Percentiles rank a stretch among this genome's conserved stretches.
Conservation (phyloP, 2,113 vertebrate species). For the Cynopterus brachyotis region DNA sequence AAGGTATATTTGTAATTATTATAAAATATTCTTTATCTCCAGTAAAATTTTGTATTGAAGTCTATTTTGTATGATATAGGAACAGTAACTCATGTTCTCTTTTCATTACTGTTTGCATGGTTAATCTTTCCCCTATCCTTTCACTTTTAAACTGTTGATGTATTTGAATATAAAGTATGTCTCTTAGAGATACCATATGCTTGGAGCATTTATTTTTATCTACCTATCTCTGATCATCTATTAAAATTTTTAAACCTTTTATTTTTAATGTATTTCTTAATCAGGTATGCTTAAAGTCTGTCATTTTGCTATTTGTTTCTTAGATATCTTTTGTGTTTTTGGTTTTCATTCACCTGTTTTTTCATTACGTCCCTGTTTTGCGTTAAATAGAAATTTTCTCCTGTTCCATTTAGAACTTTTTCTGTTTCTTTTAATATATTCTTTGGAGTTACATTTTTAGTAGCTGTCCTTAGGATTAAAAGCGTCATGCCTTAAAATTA, state of each 20-base stretch:
- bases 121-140: not conserved
- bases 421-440: not conserved
- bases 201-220: not conserved
- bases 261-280: not conserved
- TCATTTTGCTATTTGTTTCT: not conserved
- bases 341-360: not conserved
- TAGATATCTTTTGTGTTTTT: not conserved
- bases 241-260: not conserved
- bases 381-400: not conserved
- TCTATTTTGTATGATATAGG: not conserved
- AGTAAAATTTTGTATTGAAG: not conserved
- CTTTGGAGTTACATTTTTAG: not conserved
- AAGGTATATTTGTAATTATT: not conserved
- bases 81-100: not conserved
- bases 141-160: not conserved
- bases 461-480: not conserved
- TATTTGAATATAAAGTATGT: not conserved
- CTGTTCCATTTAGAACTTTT: not conserved
- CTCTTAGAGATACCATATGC: not conserved
- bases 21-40: not conserved
- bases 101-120: not conserved
- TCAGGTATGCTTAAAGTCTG: not conserved
- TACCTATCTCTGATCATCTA: not conserved
- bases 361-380: not conserved
- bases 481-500: not conserved